Percentiles rank a stretch among this genome's conserved stretches.
These are phyloP conservation scores for Anagyrus pseudococci DNA, from an alignment of 2,888 invertebrate genomes.

Conservation along the genomic window DNA sequence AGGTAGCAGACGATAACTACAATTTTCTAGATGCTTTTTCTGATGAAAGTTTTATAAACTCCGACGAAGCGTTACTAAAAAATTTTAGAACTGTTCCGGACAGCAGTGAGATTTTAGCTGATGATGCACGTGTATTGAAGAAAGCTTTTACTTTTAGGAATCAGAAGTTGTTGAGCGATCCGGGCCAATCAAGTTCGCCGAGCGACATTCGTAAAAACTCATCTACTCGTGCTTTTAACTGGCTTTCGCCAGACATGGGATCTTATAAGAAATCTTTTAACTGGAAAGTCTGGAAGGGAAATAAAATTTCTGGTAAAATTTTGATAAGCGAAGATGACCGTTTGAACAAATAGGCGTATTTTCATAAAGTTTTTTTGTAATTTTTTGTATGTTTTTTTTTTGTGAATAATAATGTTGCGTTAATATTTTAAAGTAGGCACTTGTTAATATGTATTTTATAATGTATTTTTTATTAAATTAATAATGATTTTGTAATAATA, in stretches of 20 bases:
- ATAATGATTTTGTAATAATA: constrained; percentile 6
- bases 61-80: not conserved
- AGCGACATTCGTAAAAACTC: constrained; percentile 3
- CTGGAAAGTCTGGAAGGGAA: constrained; percentile 35
- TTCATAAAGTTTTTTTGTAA: constrained; percentile 3
- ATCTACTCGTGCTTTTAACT: constrained; percentile 7
- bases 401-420: constrained; percentile 20
- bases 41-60: constrained; percentile 24
- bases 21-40: no score
- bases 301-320: constrained; percentile 31
- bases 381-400: constrained; percentile 6
- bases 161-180: constrained; percentile 21
- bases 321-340: not conserved
- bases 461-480: constrained; percentile 15
- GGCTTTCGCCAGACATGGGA: constrained; percentile 10
- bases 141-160: constrained; percentile 35
- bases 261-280: constrained; percentile 17
- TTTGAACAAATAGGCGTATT: not conserved
- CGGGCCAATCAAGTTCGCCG: constrained; percentile 6
- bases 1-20: no score
- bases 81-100: not conserved
- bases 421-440: constrained; percentile 3
- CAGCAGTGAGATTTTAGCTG: constrained; percentile 14
- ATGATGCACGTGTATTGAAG: constrained; percentile 16
- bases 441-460: constrained; percentile 7